Conservation (phyloP, 2,113 vertebrate species). For the Cathartes aura region DNA sequence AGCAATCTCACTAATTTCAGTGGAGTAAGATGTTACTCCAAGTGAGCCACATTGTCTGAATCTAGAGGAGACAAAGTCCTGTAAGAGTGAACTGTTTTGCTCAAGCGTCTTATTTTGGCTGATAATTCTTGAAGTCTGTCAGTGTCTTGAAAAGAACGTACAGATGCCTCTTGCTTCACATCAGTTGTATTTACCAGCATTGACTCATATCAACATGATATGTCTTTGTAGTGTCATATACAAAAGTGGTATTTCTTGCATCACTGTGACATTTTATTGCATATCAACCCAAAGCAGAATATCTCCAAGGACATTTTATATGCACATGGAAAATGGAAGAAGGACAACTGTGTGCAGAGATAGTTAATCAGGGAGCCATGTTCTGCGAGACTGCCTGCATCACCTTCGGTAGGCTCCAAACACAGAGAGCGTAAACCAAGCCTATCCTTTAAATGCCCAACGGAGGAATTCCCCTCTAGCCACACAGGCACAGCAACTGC, state of each 20-base stretch:
- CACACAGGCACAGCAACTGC: not conserved
- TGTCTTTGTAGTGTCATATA: not conserved
- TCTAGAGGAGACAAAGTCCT: not conserved
- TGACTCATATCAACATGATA: not conserved
- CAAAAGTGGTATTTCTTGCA: not conserved
- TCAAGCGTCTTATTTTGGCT: not conserved
- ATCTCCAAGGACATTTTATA: not conserved
- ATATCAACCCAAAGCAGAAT: not conserved
- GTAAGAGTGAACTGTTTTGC: not conserved
- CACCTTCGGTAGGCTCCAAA: not conserved
- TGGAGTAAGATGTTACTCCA: not conserved
- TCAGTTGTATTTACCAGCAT: not conserved
- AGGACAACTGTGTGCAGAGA: not conserved
- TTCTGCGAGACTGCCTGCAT: not conserved
- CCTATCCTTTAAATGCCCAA: not conserved
- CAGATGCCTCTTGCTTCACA: not conserved
- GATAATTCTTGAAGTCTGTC: not conserved
- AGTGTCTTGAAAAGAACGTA: not conserved
- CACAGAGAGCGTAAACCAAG: fast-evolving
- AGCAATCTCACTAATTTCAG: not conserved
- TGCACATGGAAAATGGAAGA: not conserved
- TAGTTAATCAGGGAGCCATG: fast-evolving
- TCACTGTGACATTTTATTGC: not conserved
- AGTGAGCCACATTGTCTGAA: not conserved
- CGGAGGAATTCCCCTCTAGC: not conserved